These are phyloP conservation scores for Ifrita kowaldi DNA, from an alignment of 2,113 vertebrate genomes.

Conservation along the genomic window DNA sequence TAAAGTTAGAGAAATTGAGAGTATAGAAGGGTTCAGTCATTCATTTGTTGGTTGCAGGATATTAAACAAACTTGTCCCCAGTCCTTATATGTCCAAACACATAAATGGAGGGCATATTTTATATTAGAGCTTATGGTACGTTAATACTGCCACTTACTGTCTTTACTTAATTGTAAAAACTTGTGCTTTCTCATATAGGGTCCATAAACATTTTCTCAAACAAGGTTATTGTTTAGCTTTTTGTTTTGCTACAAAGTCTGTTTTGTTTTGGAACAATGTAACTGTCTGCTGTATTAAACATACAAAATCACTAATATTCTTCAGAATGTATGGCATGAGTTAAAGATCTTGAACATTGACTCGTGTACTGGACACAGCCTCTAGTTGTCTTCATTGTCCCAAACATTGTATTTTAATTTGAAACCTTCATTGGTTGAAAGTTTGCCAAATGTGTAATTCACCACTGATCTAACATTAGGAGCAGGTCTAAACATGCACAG, in stretches of 20 bases:
- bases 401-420: conserved; percentile 73
- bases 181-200: background rate
- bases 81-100: background rate
- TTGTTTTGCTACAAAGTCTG: background rate
- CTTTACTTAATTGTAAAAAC: background rate
- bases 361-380: conserved; percentile 69
- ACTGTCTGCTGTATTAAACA: background rate
- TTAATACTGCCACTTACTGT: background rate
- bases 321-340: conserved; percentile 7
- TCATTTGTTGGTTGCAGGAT: conserved; percentile 2
- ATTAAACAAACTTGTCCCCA: background rate
- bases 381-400: conserved; percentile 72
- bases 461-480: conserved; percentile 82
- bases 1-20: background rate
- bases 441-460: conserved; percentile 78
- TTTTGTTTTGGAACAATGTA: background rate
- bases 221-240: background rate
- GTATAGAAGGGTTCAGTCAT: background rate
- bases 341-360: conserved; percentile 45
- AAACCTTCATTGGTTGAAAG: conserved; percentile 81
- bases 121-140: conserved; percentile 6
- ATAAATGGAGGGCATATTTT: conserved; percentile 9
- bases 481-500: conserved; percentile 91
- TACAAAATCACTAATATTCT: background rate
- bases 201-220: background rate